Evolutionary conservation across 2,888 invertebrate species (phyloP), one percentile per base, ranked within the genome.

Genomic region (Ophion ellenae): DNA sequence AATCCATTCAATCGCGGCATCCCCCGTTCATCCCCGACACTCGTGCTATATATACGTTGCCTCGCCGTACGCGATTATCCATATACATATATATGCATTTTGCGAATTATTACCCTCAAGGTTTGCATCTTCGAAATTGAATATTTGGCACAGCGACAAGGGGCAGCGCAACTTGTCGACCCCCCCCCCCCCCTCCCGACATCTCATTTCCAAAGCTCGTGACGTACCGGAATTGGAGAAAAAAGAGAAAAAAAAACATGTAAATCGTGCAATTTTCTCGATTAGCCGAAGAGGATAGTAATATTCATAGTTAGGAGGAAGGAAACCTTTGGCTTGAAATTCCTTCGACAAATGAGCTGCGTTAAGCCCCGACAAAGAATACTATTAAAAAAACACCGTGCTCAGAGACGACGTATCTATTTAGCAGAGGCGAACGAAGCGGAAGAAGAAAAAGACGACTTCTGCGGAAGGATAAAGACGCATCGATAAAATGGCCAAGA

Each of bases 401-500:
- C 14, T 11, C 17, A 53, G 14, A 53, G 53, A 53, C 14, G 53
- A 5, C 17, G 17, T 36, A 91, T 90, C 87, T 87, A 87, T 89
- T 86, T 85, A 89, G 69, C 82, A 87, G 76, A 73, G 71, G 53
- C 10, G 57, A 36, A 61, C 10, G n/a, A 14, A 61, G 20, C 45
- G 32, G 71, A 32, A 66, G 32, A 32, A 32, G 32, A 32, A 32
- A 74, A 36, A 86, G 73, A 84, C 88, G 85, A 83, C 86, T 87
- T 88, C 90, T 83, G 83, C 78, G 87, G 79, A 90, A 83, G 82
- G 88, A 87, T 81, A 88, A 84, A 88, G 76, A 84, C 86, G 88
- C 77, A 86, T 79, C 4, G 6, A 20, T 88, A 91, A 90, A 87
- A 94, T 94, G 94, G 94, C 93, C 90, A 92, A 93, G 87, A 91